Conservation (phyloP, 2,797 vertebrate genomes). For the Euphonia xanthogaster region DNA sequence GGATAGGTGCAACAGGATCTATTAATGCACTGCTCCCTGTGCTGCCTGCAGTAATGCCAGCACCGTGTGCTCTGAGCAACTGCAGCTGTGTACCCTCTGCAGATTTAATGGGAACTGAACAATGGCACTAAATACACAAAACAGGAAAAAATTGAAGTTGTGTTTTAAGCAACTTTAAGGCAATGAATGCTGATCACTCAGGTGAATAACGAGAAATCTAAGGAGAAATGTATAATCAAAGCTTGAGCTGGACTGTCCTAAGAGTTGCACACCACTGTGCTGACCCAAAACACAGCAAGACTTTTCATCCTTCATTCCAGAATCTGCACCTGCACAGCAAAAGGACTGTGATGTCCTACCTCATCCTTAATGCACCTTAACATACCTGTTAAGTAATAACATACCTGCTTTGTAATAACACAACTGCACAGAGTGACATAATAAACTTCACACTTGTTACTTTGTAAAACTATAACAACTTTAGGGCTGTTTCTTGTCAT, state of each 20-base stretch:
- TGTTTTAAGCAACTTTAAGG: not conserved
- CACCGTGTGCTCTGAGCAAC: not conserved
- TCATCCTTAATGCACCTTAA: not conserved
- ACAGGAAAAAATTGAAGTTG: not conserved
- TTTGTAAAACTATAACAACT: not conserved
- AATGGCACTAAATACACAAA: not conserved
- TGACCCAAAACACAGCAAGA: not conserved
- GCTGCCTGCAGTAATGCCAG: not conserved
- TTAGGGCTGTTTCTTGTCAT: not conserved
- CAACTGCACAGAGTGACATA: not conserved
- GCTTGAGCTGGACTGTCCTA: not conserved
- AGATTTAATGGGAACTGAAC: not conserved
- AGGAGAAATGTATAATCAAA: not conserved
- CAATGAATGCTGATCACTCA: not conserved
- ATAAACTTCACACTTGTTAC: not conserved
- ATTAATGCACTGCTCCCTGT: not conserved
- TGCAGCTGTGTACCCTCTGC: not conserved
- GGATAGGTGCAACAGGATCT: not conserved
- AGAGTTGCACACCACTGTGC: not conserved
- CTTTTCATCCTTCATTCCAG: not conserved
- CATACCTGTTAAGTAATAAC: not conserved
- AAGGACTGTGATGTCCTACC: not conserved
- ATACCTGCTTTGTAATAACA: not conserved
- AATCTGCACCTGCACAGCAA: not conserved
- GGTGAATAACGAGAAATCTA: not conserved